Base-by-base conservation (phyloP, 2,888 invertebrate genomes). In the Panzeria rudis region DNA sequence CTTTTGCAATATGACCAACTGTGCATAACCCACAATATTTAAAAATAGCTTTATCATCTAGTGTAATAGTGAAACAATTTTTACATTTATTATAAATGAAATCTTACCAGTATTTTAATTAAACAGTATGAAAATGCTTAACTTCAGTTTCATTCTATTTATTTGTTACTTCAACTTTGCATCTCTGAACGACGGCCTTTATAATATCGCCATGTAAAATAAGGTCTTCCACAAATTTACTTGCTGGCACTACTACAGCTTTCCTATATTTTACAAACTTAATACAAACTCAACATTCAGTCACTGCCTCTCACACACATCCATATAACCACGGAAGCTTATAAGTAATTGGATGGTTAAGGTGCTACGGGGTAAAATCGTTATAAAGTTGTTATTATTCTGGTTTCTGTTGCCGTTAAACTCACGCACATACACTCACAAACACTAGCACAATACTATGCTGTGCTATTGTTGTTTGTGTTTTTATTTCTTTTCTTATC, bases 281-380 rank as follows among this genome's bases (percentile, higher is more conserved):
- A 20, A 50, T 13, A 25, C 13, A 62, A 13, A 59, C 0, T 17
- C 23, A 3, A 1, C 41, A 56, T 17, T 17, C 41, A 32, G 9
- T 3, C 41, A n/a, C 20, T 15, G 6, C 0, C 13, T 1, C 44
- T 23, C 38, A 35, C 23, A 17, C 32, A 44, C 29, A 62, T n/a
- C 2, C 69, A 1, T 20, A 56, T 20, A 71, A 5, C 38, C 38
- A 69, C 25, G 44, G 23, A 13, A 52, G 52, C 54, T 64, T 72
- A 38, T 85, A 85, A 85, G 69, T 78, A 81, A 85, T 81, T 81
- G 82, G 69, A 59, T 82, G 82, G 78, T 78, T 78, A 82, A 85
- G 85, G 75, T 82, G 85, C 82, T 85, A 59, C 78, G 50, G 73
- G 78, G 71, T 81, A 82, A 75, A 82, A 85, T 78, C 73, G 77